Evolutionary conservation across 1,140 invertebrate genomes (phyloP).

Genomic region (honey bee (Apis mellifera)): DNA sequence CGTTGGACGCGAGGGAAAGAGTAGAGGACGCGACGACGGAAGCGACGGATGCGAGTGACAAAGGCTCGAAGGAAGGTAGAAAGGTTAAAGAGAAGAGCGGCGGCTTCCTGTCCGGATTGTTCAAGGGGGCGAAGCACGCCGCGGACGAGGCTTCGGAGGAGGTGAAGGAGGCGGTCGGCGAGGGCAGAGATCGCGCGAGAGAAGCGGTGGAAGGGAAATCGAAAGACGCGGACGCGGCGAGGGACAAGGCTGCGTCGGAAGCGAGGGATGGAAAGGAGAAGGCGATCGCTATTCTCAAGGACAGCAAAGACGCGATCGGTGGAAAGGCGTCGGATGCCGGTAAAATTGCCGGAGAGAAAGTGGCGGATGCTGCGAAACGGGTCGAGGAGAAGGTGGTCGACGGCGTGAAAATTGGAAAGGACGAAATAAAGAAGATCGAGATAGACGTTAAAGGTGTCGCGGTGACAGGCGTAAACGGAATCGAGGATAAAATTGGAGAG

Average conservation of each 20-base stretch:
- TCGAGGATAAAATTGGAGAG: not conserved
- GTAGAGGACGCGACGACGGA: conserved; percentile 16
- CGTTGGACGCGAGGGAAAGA: conserved; percentile 41
- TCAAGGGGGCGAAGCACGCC: conserved; percentile 68
- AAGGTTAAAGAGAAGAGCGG: conserved; percentile 59
- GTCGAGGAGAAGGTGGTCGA: not conserved
- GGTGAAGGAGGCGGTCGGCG: conserved; percentile 70
- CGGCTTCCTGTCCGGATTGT: conserved; percentile 64
- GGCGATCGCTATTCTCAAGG: not conserved
- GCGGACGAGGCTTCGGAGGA: conserved; percentile 75
- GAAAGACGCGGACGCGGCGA: conserved; percentile 6
- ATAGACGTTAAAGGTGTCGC: not conserved
- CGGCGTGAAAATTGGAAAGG: not conserved
- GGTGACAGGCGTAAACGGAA: conserved; percentile 19
- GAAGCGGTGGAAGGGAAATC: conserved; percentile 31
- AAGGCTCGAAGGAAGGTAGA: conserved; percentile 51
- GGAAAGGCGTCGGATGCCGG: not conserved
- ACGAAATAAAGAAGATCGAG: conserved; percentile 4
- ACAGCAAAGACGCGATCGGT: conserved; percentile 47
- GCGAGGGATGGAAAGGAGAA: conserved; percentile 36
- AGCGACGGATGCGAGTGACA: conserved; percentile 39
- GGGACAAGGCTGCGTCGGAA: conserved; percentile 15
- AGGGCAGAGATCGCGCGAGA: conserved; percentile 57
- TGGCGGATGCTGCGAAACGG: not conserved
- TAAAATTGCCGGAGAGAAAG: conserved; percentile 24